phyloP scores from a whole-genome alignment of 2,113 vertebrate species.

The Addax nasomaculatus region DNA sequence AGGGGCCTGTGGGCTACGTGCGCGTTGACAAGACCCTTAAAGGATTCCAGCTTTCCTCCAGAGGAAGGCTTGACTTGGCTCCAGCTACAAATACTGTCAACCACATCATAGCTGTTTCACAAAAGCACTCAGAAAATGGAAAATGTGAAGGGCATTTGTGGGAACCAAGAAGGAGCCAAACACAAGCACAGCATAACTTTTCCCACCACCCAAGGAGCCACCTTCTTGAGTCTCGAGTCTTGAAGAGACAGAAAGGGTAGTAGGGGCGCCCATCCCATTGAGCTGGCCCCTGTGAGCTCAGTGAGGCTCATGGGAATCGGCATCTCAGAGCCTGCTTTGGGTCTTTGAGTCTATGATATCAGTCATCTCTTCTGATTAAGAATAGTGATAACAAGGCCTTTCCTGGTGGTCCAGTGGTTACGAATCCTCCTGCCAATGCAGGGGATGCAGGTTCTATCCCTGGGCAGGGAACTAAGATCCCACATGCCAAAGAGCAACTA shows the following conservation, averaged over 20 bases:
- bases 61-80: conserved; percentile 65
- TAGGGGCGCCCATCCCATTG: fast-evolving
- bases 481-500: background rate
- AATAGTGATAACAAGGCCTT: background rate
- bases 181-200: conserved; percentile 34
- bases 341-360: background rate
- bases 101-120: conserved; percentile 64
- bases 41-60: conserved; percentile 45
- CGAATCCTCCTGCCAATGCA: background rate
- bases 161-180: conserved; percentile 52
- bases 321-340: background rate
- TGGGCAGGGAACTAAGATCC: background rate
- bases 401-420: background rate
- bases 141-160: conserved; percentile 59
- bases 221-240: background rate
- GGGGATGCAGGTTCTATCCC: background rate
- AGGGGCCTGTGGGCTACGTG: background rate
- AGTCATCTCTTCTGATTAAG: background rate
- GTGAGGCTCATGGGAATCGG: background rate
- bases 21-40: background rate
- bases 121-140: conserved; percentile 56
- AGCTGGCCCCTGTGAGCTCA: background rate
- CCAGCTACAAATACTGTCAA: background rate
- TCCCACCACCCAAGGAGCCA: conserved; percentile 44
- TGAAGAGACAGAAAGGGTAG: background rate